Conservation (phyloP, 2,888 invertebrate genomes). For the Rhyacophila evoluta region DNA sequence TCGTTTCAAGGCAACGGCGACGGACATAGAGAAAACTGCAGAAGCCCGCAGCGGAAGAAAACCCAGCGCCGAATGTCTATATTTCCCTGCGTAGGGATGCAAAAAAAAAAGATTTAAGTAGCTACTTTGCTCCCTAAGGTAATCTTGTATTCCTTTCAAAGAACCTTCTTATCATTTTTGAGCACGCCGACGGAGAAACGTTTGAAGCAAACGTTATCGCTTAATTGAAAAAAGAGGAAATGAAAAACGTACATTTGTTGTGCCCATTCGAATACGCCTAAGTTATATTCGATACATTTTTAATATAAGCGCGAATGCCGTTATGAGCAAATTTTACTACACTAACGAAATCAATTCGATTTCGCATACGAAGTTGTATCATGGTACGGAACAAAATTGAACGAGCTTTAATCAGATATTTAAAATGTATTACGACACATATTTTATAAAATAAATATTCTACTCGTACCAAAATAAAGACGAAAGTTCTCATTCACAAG, state of each 20-base stretch:
- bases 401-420: not conserved
- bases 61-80: slow-evolving; percentile 43
- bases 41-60: slow-evolving; percentile 3
- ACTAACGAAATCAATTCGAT: not conserved
- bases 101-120: slow-evolving; percentile 48
- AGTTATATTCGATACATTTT: slow-evolving; percentile 45
- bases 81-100: slow-evolving; percentile 46
- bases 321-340: not conserved
- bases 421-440: not conserved
- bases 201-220: slow-evolving; percentile 51
- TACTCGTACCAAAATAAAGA: not conserved
- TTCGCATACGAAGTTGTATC: not conserved
- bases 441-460: not conserved
- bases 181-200: slow-evolving; percentile 43
- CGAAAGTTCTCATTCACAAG: too few relatives aligned
- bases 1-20: slow-evolving; percentile 10
- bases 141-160: slow-evolving; percentile 52
- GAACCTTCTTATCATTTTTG: slow-evolving; percentile 47
- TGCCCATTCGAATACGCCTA: slow-evolving; percentile 20
- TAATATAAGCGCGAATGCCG: not conserved
- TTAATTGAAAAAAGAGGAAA: slow-evolving; percentile 52
- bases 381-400: not conserved
- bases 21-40: slow-evolving; percentile 26
- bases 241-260: slow-evolving; percentile 45
- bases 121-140: slow-evolving; percentile 46